phyloP scores from a whole-genome alignment of 1,140 invertebrate genomes.

The Octopus bimaculoides region DNA sequence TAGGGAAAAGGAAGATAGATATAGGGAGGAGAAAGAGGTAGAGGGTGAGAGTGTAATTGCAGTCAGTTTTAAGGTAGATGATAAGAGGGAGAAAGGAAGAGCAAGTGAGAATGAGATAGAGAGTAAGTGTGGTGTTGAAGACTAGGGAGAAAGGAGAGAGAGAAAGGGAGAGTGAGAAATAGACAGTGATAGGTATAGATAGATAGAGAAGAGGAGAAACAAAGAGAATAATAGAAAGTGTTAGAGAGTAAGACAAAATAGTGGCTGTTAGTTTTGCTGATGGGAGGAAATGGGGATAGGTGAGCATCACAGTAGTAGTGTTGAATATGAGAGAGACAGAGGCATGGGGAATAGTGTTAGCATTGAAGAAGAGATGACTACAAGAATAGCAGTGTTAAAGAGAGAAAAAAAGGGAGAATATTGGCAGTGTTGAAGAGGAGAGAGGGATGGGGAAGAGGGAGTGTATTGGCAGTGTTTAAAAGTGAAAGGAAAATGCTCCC shows the following conservation, averaged over 20 bases:
- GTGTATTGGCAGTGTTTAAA: too few relatives aligned
- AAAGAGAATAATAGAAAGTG: not conserved
- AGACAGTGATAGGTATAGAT: not conserved
- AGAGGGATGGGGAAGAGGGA: too few relatives aligned
- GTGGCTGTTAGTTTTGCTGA: too few relatives aligned
- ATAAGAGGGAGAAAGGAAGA: not conserved
- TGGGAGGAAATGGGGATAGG: too few relatives aligned
- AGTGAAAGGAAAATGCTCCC: too few relatives aligned
- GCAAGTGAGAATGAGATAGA: not conserved
- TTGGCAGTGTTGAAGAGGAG: too few relatives aligned
- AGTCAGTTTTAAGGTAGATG: not conserved
- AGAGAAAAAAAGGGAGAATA: too few relatives aligned
- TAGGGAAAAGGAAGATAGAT: not conserved
- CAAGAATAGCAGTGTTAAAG: too few relatives aligned
- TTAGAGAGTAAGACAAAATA: not conserved
- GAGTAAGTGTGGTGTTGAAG: not conserved
- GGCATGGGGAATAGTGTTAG: too few relatives aligned
- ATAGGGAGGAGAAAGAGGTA: not conserved
- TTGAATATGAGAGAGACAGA: too few relatives aligned
- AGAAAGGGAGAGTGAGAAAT: not conserved
- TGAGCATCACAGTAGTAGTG: too few relatives aligned
- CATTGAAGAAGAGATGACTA: too few relatives aligned
- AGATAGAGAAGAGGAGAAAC: not conserved
- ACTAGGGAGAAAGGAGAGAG: not conserved
- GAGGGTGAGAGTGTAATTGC: not conserved